Evolutionary conservation across 2,797 vertebrate species (phyloP).

Genomic region (Anabas testudineus): DNA sequence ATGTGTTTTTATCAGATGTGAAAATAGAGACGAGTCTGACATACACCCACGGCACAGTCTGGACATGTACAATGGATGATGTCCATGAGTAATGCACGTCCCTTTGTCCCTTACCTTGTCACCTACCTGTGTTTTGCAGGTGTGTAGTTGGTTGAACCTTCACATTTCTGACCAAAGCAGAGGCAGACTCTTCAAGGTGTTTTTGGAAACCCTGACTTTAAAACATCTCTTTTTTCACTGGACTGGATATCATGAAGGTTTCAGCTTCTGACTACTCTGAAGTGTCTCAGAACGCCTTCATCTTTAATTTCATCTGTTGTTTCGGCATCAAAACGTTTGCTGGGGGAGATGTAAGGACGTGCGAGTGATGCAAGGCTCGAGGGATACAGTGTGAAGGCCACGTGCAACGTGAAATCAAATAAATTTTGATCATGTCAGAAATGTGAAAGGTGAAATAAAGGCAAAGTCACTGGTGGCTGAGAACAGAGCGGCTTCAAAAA

Average conservation of each 20-base stretch:
- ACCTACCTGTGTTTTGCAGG: neutral
- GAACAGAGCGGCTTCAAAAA: neutral
- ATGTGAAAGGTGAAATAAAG: slow-evolving; percentile 2
- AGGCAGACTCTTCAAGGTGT: too few species aligned
- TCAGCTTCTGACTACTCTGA: too few species aligned
- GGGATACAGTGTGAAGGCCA: neutral
- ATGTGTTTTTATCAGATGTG: neutral
- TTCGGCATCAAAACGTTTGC: slow-evolving; percentile 9
- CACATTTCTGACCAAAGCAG: neutral
- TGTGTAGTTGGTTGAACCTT: neutral
- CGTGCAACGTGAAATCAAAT: neutral
- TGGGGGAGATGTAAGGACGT: neutral
- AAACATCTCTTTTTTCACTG: neutral
- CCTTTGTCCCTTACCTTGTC: neutral
- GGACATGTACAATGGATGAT: too few species aligned
- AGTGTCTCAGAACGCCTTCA: neutral
- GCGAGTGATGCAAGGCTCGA: neutral
- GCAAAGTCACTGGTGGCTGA: neutral
- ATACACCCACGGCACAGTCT: too few species aligned
- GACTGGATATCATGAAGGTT: neutral
- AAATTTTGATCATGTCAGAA: neutral
- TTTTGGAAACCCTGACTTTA: neutral
- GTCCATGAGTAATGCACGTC: too few species aligned
- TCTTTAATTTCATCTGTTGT: neutral
- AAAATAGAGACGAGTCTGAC: neutral